These are phyloP conservation scores for Icerya purchasi DNA, from an alignment of 2,888 invertebrate species.

Conservation along the genomic window DNA sequence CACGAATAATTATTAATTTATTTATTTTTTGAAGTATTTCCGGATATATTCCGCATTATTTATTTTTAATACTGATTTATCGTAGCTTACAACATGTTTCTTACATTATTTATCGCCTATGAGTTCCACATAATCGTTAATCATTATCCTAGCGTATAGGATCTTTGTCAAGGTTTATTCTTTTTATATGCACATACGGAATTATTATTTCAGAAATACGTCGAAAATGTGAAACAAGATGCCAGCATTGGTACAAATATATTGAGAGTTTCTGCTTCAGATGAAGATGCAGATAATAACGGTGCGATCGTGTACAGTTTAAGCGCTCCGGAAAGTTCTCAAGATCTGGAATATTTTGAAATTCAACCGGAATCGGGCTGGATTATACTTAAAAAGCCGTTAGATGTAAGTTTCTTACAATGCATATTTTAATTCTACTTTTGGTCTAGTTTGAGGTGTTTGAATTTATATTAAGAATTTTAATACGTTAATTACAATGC, in stretches of 20 bases:
- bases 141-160: too few species aligned
- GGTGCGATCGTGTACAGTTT: slow-evolving; percentile 82
- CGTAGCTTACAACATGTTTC: too few species aligned
- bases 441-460: background rate
- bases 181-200: too few species aligned
- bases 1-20: too few species aligned
- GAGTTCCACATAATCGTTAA: too few species aligned
- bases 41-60: background rate
- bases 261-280: slow-evolving; percentile 80
- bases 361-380: slow-evolving; percentile 93
- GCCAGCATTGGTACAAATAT: slow-evolving; percentile 89
- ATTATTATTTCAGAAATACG: slow-evolving; percentile 63
- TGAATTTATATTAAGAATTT: background rate
- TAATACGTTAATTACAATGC: too few species aligned
- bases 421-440: background rate
- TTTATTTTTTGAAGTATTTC: too few species aligned
- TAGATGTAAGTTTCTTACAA: slow-evolving; percentile 86
- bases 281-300: slow-evolving; percentile 92
- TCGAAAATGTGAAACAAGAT: slow-evolving; percentile 90
- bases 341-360: slow-evolving; percentile 83
- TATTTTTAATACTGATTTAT: too few species aligned
- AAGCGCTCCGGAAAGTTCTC: slow-evolving; percentile 69
- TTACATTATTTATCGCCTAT: too few species aligned
- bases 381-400: slow-evolving; percentile 83
- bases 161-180: too few species aligned